Base-by-base conservation (phyloP, 2,888 invertebrate genomes). In the Orchesella flavescens region DNA sequence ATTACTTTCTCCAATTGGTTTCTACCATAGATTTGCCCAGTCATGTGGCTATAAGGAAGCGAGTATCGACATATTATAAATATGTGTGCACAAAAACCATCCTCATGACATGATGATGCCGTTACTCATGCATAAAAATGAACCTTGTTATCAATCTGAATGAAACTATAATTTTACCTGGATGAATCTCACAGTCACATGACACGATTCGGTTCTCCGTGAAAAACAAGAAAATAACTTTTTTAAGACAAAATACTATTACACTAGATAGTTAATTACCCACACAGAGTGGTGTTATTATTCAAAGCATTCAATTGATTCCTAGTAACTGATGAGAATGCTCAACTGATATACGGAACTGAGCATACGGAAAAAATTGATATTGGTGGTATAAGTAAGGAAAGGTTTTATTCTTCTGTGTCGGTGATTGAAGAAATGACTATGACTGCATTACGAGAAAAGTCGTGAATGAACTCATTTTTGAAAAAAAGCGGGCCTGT, bases 271-370 rank as follows among this genome's bases (percentile, higher is more conserved):
- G 34, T 61, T 68, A 46, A 61, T 23, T n/a, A n/a, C 46, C 2
- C 34, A 34, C 34, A 34, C 34, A 34, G 34, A 34, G 34, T 63
- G 63, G 63, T 63, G 63, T 63, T 63, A 63, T 24, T 34, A 59
- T 34, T 59, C 17, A 69, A 65, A 81, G 46, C 75, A 81, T 81
- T 68, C 80, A 71, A 24, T 55, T 63, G 81, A 81, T 81, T 81
- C 81, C 81, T 79, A 75, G 81, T 81, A 81, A 81, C 75, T 81
- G 76, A 82, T 65, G 76, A 82, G 61, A 82, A 82, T 76, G 82
- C 82, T 82, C 82, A 82, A 82, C 71, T 75, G 71, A 65, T 59
- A 71, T 68, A 57, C 76, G 69, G 76, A 76, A 82, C 82, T 82
- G 82, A 82, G 82, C 82, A 82, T 71, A 46, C 55, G 21, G 53